Evolutionary conservation across 2,797 vertebrate species (phyloP).

Genomic region (Orestias chungarensis): DNA sequence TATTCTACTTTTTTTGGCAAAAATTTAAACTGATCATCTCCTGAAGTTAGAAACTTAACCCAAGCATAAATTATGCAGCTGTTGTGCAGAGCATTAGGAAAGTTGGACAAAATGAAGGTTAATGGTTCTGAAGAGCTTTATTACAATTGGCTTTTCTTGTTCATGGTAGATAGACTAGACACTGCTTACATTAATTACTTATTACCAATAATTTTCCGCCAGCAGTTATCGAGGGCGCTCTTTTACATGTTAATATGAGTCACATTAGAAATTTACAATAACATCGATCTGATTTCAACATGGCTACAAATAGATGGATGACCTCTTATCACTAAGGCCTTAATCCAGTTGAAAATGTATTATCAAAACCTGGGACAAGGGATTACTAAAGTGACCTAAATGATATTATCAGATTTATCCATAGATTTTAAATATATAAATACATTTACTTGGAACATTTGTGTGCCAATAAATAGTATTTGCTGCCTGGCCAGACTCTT

Average conservation of each 20-base stretch:
- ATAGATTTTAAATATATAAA: constrained; percentile 2
- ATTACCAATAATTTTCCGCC: background rate
- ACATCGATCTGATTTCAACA: background rate
- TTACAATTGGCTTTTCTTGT: background rate
- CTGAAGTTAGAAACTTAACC: background rate
- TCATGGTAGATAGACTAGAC: background rate
- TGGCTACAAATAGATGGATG: background rate
- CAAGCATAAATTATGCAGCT: background rate
- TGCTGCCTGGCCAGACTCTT: constrained; percentile 35
- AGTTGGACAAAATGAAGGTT: no score
- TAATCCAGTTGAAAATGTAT: constrained; percentile 1
- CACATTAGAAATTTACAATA: background rate
- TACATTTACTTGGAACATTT: background rate
- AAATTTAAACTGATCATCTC: background rate
- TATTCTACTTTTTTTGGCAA: background rate
- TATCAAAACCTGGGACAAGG: constrained; percentile 4
- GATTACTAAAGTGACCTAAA: constrained; percentile 10
- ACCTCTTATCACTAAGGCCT: background rate
- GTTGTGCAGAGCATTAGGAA: background rate
- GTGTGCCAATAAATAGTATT: constrained; percentile 15
- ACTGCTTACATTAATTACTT: background rate
- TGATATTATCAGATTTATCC: constrained; percentile 1
- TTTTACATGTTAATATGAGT: background rate
- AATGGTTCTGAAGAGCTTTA: background rate
- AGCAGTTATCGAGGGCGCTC: background rate